A percentile compares a stretch with the other conserved stretches of the same genome.
These are phyloP conservation scores for Suricata suricatta DNA, from an alignment of 2,113 vertebrate species.

Conservation along the genomic window DNA sequence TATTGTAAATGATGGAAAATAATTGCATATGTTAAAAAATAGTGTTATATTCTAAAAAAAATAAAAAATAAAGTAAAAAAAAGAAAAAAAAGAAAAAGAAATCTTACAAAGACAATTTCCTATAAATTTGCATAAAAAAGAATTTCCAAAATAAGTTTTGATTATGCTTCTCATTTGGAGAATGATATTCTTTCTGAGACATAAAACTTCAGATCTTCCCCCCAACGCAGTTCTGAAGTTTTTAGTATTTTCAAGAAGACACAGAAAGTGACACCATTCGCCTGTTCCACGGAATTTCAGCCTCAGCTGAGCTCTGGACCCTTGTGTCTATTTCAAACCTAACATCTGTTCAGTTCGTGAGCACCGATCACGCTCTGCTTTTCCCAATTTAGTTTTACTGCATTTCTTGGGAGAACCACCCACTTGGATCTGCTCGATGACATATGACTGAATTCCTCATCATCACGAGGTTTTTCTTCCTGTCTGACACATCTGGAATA, in stretches of 20 bases:
- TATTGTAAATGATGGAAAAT: too few relatives aligned
- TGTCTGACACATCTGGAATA: constrained; percentile 34
- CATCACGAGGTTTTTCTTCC: constrained; percentile 13
- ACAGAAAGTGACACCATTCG: background rate
- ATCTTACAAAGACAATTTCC: background rate
- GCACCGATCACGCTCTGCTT: background rate
- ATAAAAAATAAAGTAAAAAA: too few relatives aligned
- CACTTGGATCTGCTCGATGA: constrained; percentile 61
- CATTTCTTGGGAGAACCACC: constrained; percentile 39
- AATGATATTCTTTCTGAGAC: background rate
- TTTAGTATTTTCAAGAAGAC: background rate
- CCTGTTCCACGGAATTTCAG: background rate
- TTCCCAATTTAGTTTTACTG: constrained; percentile 61
- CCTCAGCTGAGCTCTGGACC: background rate
- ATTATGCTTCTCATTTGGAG: background rate
- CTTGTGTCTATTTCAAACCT: background rate
- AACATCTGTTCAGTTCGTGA: background rate
- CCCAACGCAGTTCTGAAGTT: background rate
- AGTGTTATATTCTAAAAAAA: too few relatives aligned
- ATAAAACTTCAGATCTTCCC: background rate
- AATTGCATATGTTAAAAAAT: too few relatives aligned
- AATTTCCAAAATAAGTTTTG: background rate
- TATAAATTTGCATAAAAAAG: background rate
- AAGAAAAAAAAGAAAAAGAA: background rate
- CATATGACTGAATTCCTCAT: constrained; percentile 66